Evolutionary conservation across 2,888 invertebrate genomes (phyloP).

Genomic region (Hirudinaria manillensis): DNA sequence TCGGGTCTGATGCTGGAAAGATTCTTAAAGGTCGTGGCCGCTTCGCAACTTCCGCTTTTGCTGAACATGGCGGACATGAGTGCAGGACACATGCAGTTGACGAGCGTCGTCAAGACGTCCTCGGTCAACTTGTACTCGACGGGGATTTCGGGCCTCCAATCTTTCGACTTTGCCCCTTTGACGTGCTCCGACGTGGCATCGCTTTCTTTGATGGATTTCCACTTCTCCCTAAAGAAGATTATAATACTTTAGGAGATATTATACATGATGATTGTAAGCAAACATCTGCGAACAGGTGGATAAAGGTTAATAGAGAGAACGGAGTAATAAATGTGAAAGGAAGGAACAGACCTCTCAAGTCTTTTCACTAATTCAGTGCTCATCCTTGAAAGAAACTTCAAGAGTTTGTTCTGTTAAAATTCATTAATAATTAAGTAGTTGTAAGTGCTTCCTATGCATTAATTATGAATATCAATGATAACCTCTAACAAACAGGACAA

Average conservation of each 20-base stretch:
- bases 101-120: constrained; percentile 73
- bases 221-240: neutral
- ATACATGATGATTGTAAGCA: no score
- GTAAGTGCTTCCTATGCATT: no score
- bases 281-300: no score
- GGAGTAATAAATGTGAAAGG: no score
- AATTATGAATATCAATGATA: neutral
- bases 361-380: constrained; percentile 15
- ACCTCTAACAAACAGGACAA: neutral
- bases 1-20: constrained; percentile 74
- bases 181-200: neutral
- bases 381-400: constrained; percentile 18
- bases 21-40: constrained; percentile 67
- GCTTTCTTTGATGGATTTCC: neutral
- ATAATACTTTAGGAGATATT: neutral
- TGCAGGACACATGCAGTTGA: constrained; percentile 67
- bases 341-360: constrained; percentile 21
- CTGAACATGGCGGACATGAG: constrained; percentile 74
- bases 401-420: constrained; percentile 11
- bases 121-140: constrained; percentile 69
- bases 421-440: neutral
- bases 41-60: constrained; percentile 62
- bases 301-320: no score
- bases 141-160: constrained; percentile 69
- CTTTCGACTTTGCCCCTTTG: constrained; percentile 37